Percentiles rank a stretch among this genome's conserved stretches.
Conservation (phyloP, 2,797 vertebrate species). For the Poeciliopsis paucimaculata region DNA sequence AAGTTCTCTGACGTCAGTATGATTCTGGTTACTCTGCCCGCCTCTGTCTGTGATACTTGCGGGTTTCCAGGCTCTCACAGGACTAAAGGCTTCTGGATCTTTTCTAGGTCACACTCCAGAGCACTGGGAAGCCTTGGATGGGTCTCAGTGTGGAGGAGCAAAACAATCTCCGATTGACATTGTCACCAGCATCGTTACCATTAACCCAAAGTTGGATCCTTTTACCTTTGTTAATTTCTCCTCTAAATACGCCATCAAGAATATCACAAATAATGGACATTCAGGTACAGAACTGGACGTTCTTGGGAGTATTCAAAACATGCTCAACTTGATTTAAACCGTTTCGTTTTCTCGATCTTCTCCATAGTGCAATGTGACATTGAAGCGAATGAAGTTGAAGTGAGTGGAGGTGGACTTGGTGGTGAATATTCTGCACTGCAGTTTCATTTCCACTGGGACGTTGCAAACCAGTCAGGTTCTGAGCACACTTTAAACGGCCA, state of each 20-base stretch:
- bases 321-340: background rate
- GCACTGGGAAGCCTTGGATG: slow-evolving; percentile 36
- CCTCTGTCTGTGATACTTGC: background rate
- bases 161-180: slow-evolving; percentile 78
- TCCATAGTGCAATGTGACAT: slow-evolving; percentile 60
- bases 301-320: background rate
- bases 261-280: slow-evolving; percentile 53
- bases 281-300: slow-evolving; percentile 47
- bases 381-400: slow-evolving; percentile 33
- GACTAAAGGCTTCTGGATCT: background rate
- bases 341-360: background rate
- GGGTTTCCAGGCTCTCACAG: background rate
- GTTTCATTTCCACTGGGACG: slow-evolving; percentile 81
- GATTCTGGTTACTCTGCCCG: no score
- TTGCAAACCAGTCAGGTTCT: slow-evolving; percentile 55
- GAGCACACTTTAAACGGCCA: slow-evolving; percentile 71
- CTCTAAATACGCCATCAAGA: slow-evolving; percentile 12
- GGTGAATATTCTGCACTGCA: slow-evolving; percentile 55
- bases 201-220: slow-evolving; percentile 10
- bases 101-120: slow-evolving; percentile 37
- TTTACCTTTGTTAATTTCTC: slow-evolving; percentile 66
- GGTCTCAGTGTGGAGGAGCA: slow-evolving; percentile 40
- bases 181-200: background rate
- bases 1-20: no score
- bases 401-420: slow-evolving; percentile 69